Evolutionary conservation across 2,113 vertebrate species (phyloP).

Genomic region (Zosterops pallidus): DNA sequence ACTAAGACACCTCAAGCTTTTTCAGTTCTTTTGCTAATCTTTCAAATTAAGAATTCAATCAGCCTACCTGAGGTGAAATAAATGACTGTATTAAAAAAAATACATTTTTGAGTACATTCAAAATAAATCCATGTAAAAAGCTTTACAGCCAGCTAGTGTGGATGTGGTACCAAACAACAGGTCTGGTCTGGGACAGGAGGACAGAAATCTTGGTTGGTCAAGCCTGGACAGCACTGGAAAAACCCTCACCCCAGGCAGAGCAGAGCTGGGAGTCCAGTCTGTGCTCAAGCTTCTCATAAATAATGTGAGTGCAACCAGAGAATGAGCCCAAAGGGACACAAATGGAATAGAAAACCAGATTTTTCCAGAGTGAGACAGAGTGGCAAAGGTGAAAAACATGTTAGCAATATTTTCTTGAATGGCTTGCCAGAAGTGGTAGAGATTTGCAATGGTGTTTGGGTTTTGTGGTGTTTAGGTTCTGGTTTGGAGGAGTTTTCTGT

Average conservation of each 20-base stretch:
- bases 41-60: background rate
- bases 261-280: background rate
- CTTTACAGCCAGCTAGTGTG: background rate
- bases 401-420: background rate
- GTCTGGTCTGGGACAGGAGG: background rate
- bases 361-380: background rate
- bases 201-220: background rate
- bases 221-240: background rate
- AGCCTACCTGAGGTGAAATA: background rate
- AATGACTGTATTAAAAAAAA: background rate
- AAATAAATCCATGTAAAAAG: background rate
- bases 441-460: background rate
- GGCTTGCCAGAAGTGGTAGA: background rate
- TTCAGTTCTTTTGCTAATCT: background rate
- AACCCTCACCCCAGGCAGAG: background rate
- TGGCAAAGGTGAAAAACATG: background rate
- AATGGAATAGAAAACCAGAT: background rate
- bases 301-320: background rate
- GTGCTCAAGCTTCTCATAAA: background rate
- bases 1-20: background rate
- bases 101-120: too few species aligned
- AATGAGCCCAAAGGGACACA: background rate
- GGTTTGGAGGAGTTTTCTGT: background rate
- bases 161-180: background rate
- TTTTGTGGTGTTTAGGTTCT: background rate